A percentile compares a stretch with the other conserved stretches of the same genome.
These are phyloP conservation scores for Drosophila rufa DNA, from an alignment of 1,140 invertebrate genomes.

Conservation along the genomic window DNA sequence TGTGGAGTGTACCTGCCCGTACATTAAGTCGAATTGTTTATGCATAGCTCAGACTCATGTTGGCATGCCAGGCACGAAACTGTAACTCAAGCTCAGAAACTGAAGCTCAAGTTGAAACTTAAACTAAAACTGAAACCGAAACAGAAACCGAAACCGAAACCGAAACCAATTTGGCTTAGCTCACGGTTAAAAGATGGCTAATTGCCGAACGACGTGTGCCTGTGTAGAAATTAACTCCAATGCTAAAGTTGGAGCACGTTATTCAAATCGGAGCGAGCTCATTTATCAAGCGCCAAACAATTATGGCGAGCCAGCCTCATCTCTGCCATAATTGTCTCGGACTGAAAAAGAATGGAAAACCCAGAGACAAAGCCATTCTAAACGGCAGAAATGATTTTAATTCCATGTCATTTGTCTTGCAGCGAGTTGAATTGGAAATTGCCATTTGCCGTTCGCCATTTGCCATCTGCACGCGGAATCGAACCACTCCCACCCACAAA, in stretches of 20 bases:
- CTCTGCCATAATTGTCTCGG: conserved; percentile 34
- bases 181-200: conserved; percentile 77
- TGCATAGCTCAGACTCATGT: conserved; percentile 53
- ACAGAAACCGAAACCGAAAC: conserved; percentile 24
- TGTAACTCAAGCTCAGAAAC: conserved; percentile 29
- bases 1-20: conserved; percentile 21
- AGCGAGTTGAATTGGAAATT: conserved; percentile 28
- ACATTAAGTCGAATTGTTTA: conserved; percentile 63
- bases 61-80: conserved; percentile 64
- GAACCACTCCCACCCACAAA: conserved; percentile 39
- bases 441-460: conserved; percentile 14
- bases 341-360: background rate
- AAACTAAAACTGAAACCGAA: conserved; percentile 18
- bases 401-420: conserved; percentile 32
- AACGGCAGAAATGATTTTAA: conserved; percentile 19
- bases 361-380: conserved; percentile 9
- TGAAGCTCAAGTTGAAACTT: conserved; percentile 18
- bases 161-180: conserved; percentile 42
- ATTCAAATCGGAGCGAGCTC: conserved; percentile 74
- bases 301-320: conserved; percentile 17
- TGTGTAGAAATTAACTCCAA: conserved; percentile 70
- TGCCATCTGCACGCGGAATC: conserved; percentile 23
- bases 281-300: conserved; percentile 62
- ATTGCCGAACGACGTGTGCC: conserved; percentile 66
- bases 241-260: conserved; percentile 68